Evolutionary conservation across 2,113 vertebrate species (phyloP).

Genomic region (pig (Sus scrofa)): DNA sequence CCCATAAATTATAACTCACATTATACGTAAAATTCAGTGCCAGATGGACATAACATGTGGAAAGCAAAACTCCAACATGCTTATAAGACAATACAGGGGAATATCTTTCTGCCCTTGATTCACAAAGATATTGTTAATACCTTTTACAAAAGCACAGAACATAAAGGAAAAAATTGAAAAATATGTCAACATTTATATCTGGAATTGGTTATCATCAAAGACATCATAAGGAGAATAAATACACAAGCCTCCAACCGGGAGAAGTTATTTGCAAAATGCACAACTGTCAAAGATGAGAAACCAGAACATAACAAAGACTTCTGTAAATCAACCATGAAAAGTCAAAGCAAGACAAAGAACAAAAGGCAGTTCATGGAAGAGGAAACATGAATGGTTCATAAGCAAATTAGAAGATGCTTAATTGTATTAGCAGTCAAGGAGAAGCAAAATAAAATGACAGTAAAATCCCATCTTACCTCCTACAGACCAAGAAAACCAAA

Average conservation of each 20-base stretch:
- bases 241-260: neutral
- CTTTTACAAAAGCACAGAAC: neutral
- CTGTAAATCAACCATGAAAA: neutral
- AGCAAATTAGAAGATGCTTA: slow-evolving; percentile 40
- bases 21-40: neutral
- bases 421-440: neutral
- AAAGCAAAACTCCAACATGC: neutral
- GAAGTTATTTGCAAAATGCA: slow-evolving; percentile 35
- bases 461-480: neutral
- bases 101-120: neutral
- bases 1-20: neutral
- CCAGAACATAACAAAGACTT: neutral
- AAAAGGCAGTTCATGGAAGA: neutral
- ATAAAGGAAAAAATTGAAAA: neutral
- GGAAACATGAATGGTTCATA: neutral
- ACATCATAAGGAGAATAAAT: neutral
- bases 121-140: neutral
- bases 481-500: neutral
- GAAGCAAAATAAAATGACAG: slow-evolving; percentile 15
- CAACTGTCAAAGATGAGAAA: neutral
- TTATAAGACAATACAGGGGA: neutral
- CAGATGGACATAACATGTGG: neutral
- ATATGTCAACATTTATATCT: neutral
- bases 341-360: neutral
- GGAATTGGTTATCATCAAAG: slow-evolving; percentile 15